Percentiles rank a stretch among this genome's conserved stretches.
These are phyloP conservation scores for Hexactinellida sp. DNA, from an alignment of 37 sponge, comb jelly and placozoan genomes.

Conservation along the genomic window DNA sequence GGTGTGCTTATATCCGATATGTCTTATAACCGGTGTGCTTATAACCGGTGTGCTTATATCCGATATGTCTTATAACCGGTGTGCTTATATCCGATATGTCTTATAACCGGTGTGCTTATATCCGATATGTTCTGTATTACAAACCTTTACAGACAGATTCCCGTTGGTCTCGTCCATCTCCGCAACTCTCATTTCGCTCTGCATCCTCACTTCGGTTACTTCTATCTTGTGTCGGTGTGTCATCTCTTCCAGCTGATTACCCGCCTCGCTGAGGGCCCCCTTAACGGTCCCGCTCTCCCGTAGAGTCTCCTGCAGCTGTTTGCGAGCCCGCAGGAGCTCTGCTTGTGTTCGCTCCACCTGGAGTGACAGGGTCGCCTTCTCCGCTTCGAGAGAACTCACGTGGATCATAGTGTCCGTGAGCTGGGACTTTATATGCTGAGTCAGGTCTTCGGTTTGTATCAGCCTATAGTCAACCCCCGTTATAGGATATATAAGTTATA, in stretches of 20 bases:
- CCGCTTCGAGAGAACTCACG: not conserved
- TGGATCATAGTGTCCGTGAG: not conserved
- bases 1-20: no score
- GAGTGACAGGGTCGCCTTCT: conserved; percentile 8
- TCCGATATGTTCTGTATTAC: no score
- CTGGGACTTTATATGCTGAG: not conserved
- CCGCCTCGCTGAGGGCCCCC: not conserved
- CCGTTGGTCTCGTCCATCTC: not conserved
- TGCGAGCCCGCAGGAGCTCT: not conserved
- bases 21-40: no score
- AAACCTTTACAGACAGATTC: not conserved
- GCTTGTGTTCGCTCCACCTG: not conserved
- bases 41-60: no score
- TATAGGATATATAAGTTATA: no score
- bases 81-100: no score
- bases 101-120: no score
- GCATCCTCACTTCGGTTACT: not conserved
- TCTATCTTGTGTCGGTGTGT: not conserved
- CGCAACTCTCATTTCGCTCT: not conserved
- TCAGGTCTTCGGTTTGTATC: not conserved
- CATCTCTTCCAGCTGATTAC: not conserved
- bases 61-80: no score
- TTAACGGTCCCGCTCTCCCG: not conserved
- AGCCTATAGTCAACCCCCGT: no score
- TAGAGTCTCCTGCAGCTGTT: not conserved